A percentile compares a stretch with the other conserved stretches of the same genome.
Evolutionary conservation across 2,797 vertebrate species (phyloP).

Genomic region (Chelon labrosus): DNA sequence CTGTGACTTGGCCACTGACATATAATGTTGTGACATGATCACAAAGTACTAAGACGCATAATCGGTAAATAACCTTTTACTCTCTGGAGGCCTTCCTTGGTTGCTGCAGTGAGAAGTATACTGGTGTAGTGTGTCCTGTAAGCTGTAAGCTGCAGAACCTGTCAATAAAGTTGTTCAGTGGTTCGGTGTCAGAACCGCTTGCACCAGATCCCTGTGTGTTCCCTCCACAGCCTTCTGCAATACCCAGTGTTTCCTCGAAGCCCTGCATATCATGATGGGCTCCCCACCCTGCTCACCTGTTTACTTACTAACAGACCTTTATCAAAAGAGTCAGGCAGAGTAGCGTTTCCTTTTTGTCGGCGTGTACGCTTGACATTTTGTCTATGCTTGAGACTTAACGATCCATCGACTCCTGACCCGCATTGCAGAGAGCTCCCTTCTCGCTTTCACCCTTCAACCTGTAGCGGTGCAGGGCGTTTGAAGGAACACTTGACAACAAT

Average conservation of each 20-base stretch:
- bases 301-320: conserved; percentile 7
- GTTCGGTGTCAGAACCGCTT: conserved; percentile 80
- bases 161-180: conserved; percentile 85
- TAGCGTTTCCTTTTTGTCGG: conserved; percentile 12
- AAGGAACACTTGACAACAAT: conserved; percentile 37
- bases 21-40: conserved; percentile 61
- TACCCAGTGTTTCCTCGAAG: conserved; percentile 57
- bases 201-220: conserved; percentile 85
- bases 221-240: conserved; percentile 78
- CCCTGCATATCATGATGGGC: conserved; percentile 39
- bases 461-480: conserved; percentile 14
- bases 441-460: conserved; percentile 15
- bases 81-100: conserved; percentile 67
- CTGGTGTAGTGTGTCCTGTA: conserved; percentile 83
- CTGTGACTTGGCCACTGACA: conserved; percentile 50
- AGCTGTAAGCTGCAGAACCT: conserved; percentile 85
- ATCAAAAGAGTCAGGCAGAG: not conserved
- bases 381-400: conserved; percentile 11
- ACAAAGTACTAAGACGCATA: conserved; percentile 49
- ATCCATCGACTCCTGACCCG: conserved; percentile 1
- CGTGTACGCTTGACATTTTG: conserved; percentile 5
- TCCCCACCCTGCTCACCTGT: conserved; percentile 22
- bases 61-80: conserved; percentile 54
- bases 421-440: conserved; percentile 2
- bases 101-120: conserved; percentile 75